phyloP scores from a whole-genome alignment of 1,140 invertebrate species.

The Drosophila ambigua region DNA sequence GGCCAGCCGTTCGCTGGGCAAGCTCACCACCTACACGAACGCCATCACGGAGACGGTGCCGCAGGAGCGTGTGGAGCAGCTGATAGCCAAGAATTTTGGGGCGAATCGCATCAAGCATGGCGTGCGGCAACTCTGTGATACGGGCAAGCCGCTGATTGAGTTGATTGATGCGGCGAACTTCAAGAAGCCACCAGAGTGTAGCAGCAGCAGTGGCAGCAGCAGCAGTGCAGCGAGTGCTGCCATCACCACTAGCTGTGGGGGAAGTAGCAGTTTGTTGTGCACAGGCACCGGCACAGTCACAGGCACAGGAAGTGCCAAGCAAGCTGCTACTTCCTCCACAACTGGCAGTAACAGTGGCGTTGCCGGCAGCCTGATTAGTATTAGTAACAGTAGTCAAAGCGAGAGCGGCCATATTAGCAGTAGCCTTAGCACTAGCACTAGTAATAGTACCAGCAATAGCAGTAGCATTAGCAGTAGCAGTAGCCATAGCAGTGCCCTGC shows the following conservation, averaged over 20 bases:
- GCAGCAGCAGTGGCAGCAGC: constrained; percentile 34
- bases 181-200: constrained; percentile 71
- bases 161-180: constrained; percentile 72
- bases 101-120: constrained; percentile 83
- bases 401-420: constrained; percentile 73
- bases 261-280: constrained; percentile 13
- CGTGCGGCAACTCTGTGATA: constrained; percentile 84
- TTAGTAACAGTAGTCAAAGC: constrained; percentile 81
- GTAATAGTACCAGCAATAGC: constrained; percentile 51
- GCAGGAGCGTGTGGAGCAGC: constrained; percentile 85
- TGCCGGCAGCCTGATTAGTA: constrained; percentile 76
- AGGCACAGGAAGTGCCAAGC: no score
- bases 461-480: constrained; percentile 37
- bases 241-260: constrained; percentile 29
- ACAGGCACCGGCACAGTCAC: no score
- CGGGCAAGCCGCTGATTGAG: constrained; percentile 80
- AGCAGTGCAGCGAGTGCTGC: constrained; percentile 15
- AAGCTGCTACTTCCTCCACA: no score
- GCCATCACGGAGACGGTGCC: constrained; percentile 88
- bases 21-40: constrained; percentile 88
- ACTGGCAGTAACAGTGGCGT: constrained; percentile 59
- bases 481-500: constrained; percentile 27
- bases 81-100: constrained; percentile 83
- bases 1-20: constrained; percentile 87
- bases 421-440: constrained; percentile 58